Conservation (phyloP, 2,113 vertebrate species). For the Alouatta palliata region DNA sequence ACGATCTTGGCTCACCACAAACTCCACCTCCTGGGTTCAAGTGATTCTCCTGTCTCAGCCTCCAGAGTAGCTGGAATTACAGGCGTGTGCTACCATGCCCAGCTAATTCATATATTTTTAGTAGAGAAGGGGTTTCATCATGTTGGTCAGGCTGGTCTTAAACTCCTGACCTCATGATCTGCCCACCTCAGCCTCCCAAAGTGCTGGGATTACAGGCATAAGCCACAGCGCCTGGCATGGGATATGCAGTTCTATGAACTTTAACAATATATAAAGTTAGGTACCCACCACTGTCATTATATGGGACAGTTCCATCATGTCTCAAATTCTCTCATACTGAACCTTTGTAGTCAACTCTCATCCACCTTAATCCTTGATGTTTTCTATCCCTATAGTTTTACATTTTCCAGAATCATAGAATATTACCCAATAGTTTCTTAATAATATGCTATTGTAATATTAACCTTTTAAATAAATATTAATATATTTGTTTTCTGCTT, state of each 20-base stretch:
- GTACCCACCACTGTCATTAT: neutral
- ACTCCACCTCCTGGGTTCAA: no score
- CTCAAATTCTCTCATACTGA: neutral
- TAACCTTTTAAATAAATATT: slow-evolving; percentile 3
- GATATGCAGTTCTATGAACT: neutral
- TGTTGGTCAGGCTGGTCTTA: no score
- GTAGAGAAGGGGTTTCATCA: no score
- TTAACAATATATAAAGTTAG: neutral
- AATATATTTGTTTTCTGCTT: neutral
- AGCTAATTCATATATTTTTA: no score
- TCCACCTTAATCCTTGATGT: neutral
- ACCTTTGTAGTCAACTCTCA: neutral
- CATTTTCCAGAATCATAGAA: neutral
- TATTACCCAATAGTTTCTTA: neutral
- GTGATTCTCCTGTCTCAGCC: no score
- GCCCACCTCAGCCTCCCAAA: no score
- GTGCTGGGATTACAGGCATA: no score
- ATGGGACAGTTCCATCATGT: neutral
- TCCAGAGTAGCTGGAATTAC: no score
- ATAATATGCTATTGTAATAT: neutral
- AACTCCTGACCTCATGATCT: no score
- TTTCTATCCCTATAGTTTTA: neutral
- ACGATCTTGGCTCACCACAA: no score
- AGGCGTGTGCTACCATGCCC: no score
- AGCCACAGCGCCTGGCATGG: no score